Percentiles rank a stretch among this genome's conserved stretches.
Conservation (phyloP, 2,797 vertebrate species). For the Chromis chromis region DNA sequence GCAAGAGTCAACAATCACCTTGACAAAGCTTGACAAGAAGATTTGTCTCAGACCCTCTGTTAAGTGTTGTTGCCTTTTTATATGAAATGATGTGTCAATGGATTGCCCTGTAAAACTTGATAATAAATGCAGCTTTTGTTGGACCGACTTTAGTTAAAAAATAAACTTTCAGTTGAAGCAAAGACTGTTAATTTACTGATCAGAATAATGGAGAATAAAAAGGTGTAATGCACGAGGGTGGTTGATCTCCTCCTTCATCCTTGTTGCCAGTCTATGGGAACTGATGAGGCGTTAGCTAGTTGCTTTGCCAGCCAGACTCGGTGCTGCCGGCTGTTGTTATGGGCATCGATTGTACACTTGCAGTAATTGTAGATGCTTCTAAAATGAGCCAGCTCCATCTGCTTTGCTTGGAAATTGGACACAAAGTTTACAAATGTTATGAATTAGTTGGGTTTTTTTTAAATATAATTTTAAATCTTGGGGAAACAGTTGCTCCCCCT, state of each 20-base stretch:
- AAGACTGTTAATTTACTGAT: neutral
- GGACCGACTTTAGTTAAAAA: neutral
- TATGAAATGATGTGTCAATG: too few relatives aligned
- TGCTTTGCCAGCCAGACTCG: constrained; percentile 20
- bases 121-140: neutral
- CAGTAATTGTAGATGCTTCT: constrained; percentile 27
- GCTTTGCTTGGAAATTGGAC: constrained; percentile 24
- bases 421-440: constrained; percentile 28
- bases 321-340: constrained; percentile 26
- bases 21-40: too few relatives aligned
- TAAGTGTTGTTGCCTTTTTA: neutral
- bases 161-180: neutral
- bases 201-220: neutral
- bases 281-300: constrained; percentile 11
- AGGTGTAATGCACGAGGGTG: constrained; percentile 1
- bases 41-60: too few relatives aligned
- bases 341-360: constrained; percentile 8
- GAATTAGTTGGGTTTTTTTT: neutral
- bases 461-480: neutral
- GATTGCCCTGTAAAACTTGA: neutral
- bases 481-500: constrained; percentile 10
- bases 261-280: constrained; percentile 2
- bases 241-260: neutral
- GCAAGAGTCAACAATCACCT: too few relatives aligned
- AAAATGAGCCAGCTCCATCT: constrained; percentile 14